phyloP scores from a whole-genome alignment of 1,140 invertebrate genomes.

The Chrysopa pallens region DNA sequence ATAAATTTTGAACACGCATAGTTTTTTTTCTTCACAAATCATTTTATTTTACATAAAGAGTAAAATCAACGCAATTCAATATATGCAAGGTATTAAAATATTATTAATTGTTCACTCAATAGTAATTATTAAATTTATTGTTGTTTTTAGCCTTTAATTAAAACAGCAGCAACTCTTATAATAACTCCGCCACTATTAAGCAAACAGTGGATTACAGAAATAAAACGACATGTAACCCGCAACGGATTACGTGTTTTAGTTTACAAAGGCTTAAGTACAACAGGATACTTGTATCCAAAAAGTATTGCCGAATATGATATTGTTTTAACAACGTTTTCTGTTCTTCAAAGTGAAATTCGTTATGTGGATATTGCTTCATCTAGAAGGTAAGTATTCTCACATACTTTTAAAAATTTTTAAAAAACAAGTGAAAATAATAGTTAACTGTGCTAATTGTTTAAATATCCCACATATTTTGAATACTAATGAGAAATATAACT shows the following conservation, averaged over 20 bases:
- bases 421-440: too few relatives aligned
- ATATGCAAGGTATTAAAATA: too few relatives aligned
- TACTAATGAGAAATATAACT: too few relatives aligned
- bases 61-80: too few relatives aligned
- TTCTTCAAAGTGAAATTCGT: constrained; percentile 40
- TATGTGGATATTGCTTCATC: constrained; percentile 16
- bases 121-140: constrained; percentile 2
- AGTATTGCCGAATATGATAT: constrained; percentile 49
- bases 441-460: too few relatives aligned
- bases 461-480: too few relatives aligned
- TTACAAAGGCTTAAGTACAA: constrained; percentile 31
- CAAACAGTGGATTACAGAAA: constrained; percentile 60
- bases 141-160: constrained; percentile 23
- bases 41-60: too few relatives aligned
- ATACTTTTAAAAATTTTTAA: too few relatives aligned
- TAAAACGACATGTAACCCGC: constrained; percentile 39
- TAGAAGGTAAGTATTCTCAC: constrained; percentile 4
- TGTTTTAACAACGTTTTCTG: constrained; percentile 53
- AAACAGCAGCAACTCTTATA: constrained; percentile 47
- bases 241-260: constrained; percentile 33
- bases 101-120: not conserved
- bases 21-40: not conserved
- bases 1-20: not conserved
- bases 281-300: constrained; percentile 44
- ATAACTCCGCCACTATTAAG: constrained; percentile 49